Conservation (phyloP, 2,113 vertebrate genomes). For the Colossoma macropomum region DNA sequence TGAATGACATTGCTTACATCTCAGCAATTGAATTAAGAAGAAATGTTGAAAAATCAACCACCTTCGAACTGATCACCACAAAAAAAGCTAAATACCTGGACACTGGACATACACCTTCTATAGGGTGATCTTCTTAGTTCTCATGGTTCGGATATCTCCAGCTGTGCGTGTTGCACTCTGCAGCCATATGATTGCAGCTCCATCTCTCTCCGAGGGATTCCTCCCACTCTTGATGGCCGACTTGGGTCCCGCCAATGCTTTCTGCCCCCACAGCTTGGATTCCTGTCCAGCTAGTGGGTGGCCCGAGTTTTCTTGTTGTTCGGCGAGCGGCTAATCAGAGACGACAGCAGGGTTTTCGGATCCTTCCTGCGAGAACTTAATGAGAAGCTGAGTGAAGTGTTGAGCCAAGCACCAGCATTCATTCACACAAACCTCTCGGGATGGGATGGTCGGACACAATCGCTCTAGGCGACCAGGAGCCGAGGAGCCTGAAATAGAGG, state of each 20-base stretch:
- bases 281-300: background rate
- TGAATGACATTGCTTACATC: too few relatives aligned
- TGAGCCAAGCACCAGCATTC: background rate
- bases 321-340: background rate
- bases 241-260: background rate
- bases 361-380: background rate
- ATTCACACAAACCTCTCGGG: background rate
- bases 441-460: background rate
- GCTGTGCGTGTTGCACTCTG: conserved; percentile 44
- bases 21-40: too few relatives aligned
- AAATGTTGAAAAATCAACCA: too few relatives aligned
- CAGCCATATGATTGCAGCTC: conserved; percentile 64
- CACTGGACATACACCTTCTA: conserved; percentile 9
- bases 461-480: background rate
- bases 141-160: conserved; percentile 50
- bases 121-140: conserved; percentile 32
- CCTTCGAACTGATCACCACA: too few relatives aligned
- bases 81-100: too few relatives aligned
- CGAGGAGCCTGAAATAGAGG: background rate
- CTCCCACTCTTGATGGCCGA: background rate
- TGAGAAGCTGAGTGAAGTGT: background rate
- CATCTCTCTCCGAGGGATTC: conserved; percentile 23
- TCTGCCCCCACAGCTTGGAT: background rate
- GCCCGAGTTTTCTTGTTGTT: background rate
- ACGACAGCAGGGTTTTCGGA: background rate